phyloP scores from a whole-genome alignment of 1,140 invertebrate genomes.

The Bombus confusus region DNA sequence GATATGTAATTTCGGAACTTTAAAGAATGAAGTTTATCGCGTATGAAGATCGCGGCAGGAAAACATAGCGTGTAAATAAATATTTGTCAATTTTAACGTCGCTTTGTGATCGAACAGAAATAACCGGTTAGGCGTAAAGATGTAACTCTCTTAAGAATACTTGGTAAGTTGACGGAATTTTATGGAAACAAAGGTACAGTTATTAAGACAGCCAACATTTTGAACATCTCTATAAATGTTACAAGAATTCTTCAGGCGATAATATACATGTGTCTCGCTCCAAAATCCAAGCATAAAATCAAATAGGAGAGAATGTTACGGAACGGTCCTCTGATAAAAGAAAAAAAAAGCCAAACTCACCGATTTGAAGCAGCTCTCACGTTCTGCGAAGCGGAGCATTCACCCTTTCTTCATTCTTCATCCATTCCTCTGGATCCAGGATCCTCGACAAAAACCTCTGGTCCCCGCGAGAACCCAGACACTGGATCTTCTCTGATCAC shows the following conservation, averaged over 20 bases:
- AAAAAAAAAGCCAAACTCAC: slow-evolving; percentile 35
- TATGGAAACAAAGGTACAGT: too few species aligned
- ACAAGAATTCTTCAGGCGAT: too few species aligned
- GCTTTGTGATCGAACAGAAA: not conserved
- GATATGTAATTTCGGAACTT: too few species aligned
- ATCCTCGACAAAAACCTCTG: slow-evolving; percentile 11
- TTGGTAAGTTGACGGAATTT: too few species aligned
- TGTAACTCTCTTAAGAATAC: too few species aligned
- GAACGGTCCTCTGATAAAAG: not conserved
- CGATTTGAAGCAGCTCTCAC: slow-evolving; percentile 53
- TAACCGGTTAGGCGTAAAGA: too few species aligned
- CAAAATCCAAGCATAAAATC: not conserved
- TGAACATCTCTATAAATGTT: too few species aligned
- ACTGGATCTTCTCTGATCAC: slow-evolving; percentile 22
- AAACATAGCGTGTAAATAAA: not conserved
- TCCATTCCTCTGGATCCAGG: slow-evolving; percentile 11
- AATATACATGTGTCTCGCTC: too few species aligned
- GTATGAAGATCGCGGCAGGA: not conserved
- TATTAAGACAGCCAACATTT: too few species aligned
- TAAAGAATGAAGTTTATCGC: too few species aligned
- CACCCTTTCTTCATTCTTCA: slow-evolving; percentile 48
- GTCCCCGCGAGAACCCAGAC: slow-evolving; percentile 27
- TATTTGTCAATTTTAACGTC: not conserved
- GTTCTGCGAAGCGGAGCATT: slow-evolving; percentile 27
- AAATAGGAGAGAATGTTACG: too few species aligned